phyloP scores from a whole-genome alignment of 2,113 vertebrate species.

The Dermatemys mawii region DNA sequence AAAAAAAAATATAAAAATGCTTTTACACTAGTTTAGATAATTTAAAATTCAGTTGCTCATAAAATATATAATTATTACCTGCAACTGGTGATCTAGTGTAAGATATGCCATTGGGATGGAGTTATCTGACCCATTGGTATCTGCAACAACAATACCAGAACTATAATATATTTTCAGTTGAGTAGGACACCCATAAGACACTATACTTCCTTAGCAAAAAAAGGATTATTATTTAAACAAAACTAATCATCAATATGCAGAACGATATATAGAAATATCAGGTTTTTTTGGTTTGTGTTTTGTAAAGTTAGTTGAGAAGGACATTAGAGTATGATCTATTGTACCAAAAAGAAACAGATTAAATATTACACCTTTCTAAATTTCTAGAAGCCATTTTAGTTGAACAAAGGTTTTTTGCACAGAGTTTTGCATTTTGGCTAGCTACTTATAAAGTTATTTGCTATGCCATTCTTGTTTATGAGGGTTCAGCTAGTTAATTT shows the following conservation, averaged over 20 bases:
- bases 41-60: neutral
- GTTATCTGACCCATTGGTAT: slow-evolving; percentile 98
- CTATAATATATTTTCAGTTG: slow-evolving; percentile 1
- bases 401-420: slow-evolving; percentile 21
- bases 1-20: neutral
- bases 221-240: slow-evolving; percentile 31
- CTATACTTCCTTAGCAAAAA: neutral
- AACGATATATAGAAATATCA: slow-evolving; percentile 64
- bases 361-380: slow-evolving; percentile 25
- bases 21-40: neutral
- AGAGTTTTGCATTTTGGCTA: neutral
- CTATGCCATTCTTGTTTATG: slow-evolving; percentile 70
- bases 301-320: slow-evolving; percentile 26
- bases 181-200: neutral
- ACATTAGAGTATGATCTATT: slow-evolving; percentile 15
- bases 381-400: slow-evolving; percentile 39
- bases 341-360: slow-evolving; percentile 34
- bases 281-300: neutral
- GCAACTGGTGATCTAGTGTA: slow-evolving; percentile 97
- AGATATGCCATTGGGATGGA: slow-evolving; percentile 99
- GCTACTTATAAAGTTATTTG: slow-evolving; percentile 37
- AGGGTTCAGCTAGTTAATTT: slow-evolving; percentile 55
- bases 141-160: slow-evolving; percentile 76
- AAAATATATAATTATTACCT: slow-evolving; percentile 81
- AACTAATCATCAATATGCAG: slow-evolving; percentile 47